Evolutionary conservation across 2,888 invertebrate species (phyloP).

Genomic region (Galeruca laticollis): DNA sequence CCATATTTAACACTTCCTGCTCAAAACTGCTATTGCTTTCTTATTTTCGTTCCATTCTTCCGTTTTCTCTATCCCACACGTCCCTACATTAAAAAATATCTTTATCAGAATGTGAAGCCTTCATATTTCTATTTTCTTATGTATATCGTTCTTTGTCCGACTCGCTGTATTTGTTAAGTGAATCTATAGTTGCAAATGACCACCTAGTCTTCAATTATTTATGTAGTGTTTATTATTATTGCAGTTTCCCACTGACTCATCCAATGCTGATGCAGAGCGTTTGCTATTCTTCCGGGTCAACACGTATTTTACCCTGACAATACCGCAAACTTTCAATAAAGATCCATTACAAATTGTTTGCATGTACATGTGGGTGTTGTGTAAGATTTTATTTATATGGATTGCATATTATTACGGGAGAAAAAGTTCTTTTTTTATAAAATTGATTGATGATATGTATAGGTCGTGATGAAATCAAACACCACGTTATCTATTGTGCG

Average conservation of each 20-base stretch:
- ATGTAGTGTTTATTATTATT: not conserved
- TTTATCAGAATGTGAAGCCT: no score
- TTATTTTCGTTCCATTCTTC: no score
- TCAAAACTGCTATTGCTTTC: no score
- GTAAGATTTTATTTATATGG: conserved; percentile 48
- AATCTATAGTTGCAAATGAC: no score
- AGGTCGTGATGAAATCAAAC: conserved; percentile 39
- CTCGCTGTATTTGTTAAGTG: no score
- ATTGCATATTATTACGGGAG: conserved; percentile 43
- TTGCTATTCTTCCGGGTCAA: conserved; percentile 9
- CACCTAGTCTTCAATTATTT: not conserved
- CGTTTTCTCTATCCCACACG: no score
- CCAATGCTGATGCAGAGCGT: not conserved
- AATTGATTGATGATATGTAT: conserved; percentile 44
- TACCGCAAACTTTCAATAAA: conserved; percentile 32
- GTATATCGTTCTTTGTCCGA: no score
- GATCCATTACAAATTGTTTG: conserved; percentile 44
- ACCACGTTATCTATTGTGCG: conserved; percentile 24
- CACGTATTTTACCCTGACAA: conserved; percentile 7
- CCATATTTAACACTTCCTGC: no score
- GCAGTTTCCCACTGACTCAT: conserved; percentile 2
- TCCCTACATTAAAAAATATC: no score
- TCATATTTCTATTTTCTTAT: no score
- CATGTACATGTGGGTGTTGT: conserved; percentile 44
- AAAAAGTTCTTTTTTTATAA: conserved; percentile 31